Percentiles rank a stretch among this genome's conserved stretches.
Conservation (phyloP, 2,888 invertebrate species). For the Acronicta aceris region DNA sequence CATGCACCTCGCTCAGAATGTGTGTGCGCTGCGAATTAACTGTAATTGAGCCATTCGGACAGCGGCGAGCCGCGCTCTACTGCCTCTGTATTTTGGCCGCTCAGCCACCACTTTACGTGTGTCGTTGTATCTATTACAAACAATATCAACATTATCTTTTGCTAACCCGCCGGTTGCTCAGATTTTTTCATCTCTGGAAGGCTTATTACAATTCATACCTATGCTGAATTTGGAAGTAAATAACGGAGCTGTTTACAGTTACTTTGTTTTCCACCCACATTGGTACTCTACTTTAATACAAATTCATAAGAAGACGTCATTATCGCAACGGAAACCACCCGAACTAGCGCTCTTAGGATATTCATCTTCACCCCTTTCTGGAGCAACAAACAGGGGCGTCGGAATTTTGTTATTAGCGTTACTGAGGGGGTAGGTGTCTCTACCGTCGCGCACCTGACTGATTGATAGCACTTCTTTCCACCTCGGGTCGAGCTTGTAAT, state of each 20-base stretch:
- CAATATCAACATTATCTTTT: conserved; percentile 56
- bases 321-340: conserved; percentile 70
- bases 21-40: conserved; percentile 88
- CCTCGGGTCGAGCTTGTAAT: conserved; percentile 89
- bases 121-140: conserved; percentile 58
- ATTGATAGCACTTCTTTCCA: conserved; percentile 89
- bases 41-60: conserved; percentile 89
- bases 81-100: conserved; percentile 75
- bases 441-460: conserved; percentile 88
- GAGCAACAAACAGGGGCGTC: conserved; percentile 85
- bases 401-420: conserved; percentile 89
- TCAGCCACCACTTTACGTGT: conserved; percentile 62
- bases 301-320: conserved; percentile 58
- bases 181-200: conserved; percentile 14
- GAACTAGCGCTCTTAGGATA: conserved; percentile 74
- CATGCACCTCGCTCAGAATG: conserved; percentile 82
- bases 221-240: neutral
- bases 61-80: conserved; percentile 78
- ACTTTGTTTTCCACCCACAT: neutral
- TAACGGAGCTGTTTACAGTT: neutral
- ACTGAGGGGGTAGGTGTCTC: conserved; percentile 82
- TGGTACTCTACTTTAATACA: conserved; percentile 19
- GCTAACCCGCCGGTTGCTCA: conserved; percentile 40
- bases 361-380: conserved; percentile 87
- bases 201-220: conserved; percentile 1